Percentiles rank a stretch among this genome's conserved stretches.
Evolutionary conservation across 2,113 vertebrate species (phyloP).

Genomic region (Pedetes capensis): DNA sequence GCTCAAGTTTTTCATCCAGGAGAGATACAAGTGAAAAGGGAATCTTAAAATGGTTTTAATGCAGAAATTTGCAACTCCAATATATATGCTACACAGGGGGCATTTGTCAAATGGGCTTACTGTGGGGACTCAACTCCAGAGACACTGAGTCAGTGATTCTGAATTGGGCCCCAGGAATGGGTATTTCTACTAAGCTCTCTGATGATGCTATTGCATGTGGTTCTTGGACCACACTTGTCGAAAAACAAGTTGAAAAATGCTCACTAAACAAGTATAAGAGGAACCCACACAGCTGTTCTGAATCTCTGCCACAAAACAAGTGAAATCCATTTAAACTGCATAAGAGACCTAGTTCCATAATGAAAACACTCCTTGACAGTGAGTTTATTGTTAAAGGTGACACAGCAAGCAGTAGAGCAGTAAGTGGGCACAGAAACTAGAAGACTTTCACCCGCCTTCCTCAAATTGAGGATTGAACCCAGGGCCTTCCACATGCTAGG

Average conservation of each 20-base stretch:
- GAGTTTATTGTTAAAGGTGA: background rate
- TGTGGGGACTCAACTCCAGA: background rate
- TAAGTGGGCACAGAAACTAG: background rate
- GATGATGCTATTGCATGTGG: conserved; percentile 25
- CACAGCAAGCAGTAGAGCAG: background rate
- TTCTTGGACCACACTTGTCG: conserved; percentile 58
- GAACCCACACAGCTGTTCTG: conserved; percentile 43
- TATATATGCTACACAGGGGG: fast-evolving
- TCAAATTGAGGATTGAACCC: too few relatives aligned
- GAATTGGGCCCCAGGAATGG: background rate
- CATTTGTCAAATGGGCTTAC: background rate
- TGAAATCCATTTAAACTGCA: conserved; percentile 46
- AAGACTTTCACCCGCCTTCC: too few relatives aligned
- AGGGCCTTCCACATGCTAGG: too few relatives aligned
- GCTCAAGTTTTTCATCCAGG: conserved; percentile 20
- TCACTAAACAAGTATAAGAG: conserved; percentile 45
- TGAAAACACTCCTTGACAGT: background rate
- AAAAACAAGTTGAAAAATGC: conserved; percentile 56
- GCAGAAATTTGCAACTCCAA: background rate
- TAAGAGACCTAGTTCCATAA: background rate
- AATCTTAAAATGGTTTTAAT: background rate
- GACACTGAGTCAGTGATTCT: background rate
- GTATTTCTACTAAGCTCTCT: background rate
- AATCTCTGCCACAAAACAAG: conserved; percentile 49
- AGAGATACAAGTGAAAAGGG: conserved; percentile 1